Percentiles rank a stretch among this genome's conserved stretches.
phyloP scores from a whole-genome alignment of 2,113 vertebrate genomes.

The Podarcis raffonei region DNA sequence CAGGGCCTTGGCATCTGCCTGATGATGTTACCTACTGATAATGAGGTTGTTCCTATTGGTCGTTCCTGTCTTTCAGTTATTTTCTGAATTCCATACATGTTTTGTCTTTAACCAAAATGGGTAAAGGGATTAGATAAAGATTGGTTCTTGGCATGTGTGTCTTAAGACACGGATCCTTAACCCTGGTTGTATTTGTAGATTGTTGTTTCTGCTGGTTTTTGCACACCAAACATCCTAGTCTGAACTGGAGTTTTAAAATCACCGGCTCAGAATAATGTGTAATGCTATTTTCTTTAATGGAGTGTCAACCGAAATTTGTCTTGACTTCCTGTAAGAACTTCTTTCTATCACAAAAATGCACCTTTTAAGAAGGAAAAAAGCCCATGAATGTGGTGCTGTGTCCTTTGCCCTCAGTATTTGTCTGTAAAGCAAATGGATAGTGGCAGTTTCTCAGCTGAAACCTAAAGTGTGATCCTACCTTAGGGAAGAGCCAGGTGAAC shows the following conservation, averaged over 20 bases:
- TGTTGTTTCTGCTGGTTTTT: background rate
- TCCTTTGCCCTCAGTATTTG: background rate
- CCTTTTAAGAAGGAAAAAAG: too few species aligned
- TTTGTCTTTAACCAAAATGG: background rate
- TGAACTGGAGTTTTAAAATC: background rate
- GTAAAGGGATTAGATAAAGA: background rate
- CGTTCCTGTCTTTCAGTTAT: background rate
- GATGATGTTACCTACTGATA: background rate
- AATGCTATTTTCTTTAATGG: background rate
- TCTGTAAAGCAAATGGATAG: background rate
- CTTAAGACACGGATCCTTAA: background rate
- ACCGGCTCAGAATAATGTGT: background rate
- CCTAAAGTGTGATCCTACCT: background rate
- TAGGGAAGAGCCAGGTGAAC: background rate
- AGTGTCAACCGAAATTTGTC: background rate
- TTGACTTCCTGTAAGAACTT: background rate
- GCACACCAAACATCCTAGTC: background rate
- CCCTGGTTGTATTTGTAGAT: background rate
- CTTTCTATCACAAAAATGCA: background rate
- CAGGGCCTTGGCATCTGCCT: background rate
- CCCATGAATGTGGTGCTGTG: background rate
- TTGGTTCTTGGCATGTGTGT: background rate
- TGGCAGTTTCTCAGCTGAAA: background rate
- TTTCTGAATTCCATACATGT: background rate
- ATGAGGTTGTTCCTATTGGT: background rate